Percentiles rank a stretch among this genome's conserved stretches.
Conservation (phyloP, 2,797 vertebrate species). For the Sarcophilus harrisii region DNA sequence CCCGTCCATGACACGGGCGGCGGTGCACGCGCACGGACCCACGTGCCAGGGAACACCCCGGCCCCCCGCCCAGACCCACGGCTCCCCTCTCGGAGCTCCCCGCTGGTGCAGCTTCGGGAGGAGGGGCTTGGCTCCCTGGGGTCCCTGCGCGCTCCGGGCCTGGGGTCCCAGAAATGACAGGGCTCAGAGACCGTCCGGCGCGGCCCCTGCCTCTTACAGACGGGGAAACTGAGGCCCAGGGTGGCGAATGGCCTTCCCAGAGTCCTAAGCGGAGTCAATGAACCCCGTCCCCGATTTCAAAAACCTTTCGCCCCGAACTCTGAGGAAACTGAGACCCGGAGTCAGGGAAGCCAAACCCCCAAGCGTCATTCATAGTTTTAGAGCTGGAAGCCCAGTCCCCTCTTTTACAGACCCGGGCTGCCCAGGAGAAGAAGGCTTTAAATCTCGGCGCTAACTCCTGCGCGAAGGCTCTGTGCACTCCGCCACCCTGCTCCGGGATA, state of each 20-base stretch:
- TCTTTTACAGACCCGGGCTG: too few relatives aligned
- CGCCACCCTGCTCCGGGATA: too few relatives aligned
- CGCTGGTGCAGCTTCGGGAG: not conserved
- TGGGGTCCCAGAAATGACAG: not conserved
- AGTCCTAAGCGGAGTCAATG: not conserved
- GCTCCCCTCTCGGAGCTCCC: conserved; percentile 30
- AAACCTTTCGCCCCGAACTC: not conserved
- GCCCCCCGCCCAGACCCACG: not conserved
- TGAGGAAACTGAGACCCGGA: not conserved
- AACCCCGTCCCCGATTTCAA: not conserved
- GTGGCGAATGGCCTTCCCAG: not conserved
- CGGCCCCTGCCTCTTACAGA: not conserved
- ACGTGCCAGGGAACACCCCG: not conserved
- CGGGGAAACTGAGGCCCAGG: not conserved
- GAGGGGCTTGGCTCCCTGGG: not conserved
- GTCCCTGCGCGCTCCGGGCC: not conserved
- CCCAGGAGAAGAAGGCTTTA: not conserved
- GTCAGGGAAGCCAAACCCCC: not conserved
- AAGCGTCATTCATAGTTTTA: not conserved
- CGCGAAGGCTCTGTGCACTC: not conserved
- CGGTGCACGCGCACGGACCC: not conserved
- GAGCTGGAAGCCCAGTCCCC: not conserved
- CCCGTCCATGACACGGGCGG: not conserved
- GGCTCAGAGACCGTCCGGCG: too few relatives aligned
- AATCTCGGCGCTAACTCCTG: not conserved